phyloP scores from a whole-genome alignment of 2,797 vertebrate genomes.

The Ctenopoma kingsleyae region DNA sequence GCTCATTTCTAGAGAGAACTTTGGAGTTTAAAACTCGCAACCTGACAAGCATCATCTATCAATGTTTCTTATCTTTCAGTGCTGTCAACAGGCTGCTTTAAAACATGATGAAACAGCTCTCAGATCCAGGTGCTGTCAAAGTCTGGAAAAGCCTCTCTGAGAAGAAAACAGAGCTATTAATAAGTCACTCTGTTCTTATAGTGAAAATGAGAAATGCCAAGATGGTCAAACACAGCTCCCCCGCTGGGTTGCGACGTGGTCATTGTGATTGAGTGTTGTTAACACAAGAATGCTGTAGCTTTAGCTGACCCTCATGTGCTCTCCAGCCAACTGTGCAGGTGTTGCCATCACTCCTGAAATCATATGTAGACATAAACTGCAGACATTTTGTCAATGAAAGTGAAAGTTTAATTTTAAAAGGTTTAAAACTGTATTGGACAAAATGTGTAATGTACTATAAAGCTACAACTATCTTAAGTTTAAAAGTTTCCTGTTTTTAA shows the following conservation, averaged over 20 bases:
- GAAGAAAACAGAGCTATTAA: conserved; percentile 43
- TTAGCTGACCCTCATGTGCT: conserved; percentile 25
- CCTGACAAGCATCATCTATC: conserved; percentile 64
- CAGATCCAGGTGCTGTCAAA: conserved; percentile 51
- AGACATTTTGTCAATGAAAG: neutral
- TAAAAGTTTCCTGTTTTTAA: no score
- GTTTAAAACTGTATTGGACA: neutral
- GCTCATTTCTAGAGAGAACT: conserved; percentile 40
- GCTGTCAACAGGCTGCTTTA: conserved; percentile 63
- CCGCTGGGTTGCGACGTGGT: conserved; percentile 43
- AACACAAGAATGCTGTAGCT: conserved; percentile 31
- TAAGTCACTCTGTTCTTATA: conserved; percentile 15
- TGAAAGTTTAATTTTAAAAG: neutral
- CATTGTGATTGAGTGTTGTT: conserved; percentile 37
- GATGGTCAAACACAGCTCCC: conserved; percentile 37
- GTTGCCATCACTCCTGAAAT: neutral
- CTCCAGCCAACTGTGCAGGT: conserved; percentile 9
- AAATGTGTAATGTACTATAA: conserved; percentile 5
- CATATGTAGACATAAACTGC: neutral
- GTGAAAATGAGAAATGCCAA: conserved; percentile 30
- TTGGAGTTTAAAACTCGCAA: conserved; percentile 40
- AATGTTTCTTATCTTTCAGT: conserved; percentile 46
- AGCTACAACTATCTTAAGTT: neutral
- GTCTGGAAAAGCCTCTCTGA: conserved; percentile 40
- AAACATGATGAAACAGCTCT: conserved; percentile 59